Percentiles rank a stretch among this genome's conserved stretches.
phyloP scores from a whole-genome alignment of 1,140 invertebrate species.

The Geopemphigus sp. region DNA sequence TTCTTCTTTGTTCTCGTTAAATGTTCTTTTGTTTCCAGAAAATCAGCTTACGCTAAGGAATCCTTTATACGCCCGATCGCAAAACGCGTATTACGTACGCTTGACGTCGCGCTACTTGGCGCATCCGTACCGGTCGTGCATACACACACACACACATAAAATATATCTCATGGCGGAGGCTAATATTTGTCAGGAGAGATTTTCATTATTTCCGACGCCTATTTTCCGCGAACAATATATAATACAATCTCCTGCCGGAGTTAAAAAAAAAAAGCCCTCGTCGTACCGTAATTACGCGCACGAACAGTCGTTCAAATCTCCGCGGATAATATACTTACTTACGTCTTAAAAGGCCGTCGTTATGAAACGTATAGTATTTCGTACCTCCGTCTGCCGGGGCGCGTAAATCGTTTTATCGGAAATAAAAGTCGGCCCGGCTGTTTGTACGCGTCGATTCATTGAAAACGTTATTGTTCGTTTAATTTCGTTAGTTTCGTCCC shows the following conservation, averaged over 20 bases:
- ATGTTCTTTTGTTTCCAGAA: background rate
- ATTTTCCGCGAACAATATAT: background rate
- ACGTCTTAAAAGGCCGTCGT: too few relatives aligned
- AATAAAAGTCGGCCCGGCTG: too few relatives aligned
- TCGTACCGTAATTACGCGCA: background rate
- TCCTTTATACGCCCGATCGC: background rate
- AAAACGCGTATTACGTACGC: background rate
- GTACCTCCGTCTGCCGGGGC: too few relatives aligned
- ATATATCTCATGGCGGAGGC: too few relatives aligned
- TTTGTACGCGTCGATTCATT: too few relatives aligned
- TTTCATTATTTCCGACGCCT: background rate
- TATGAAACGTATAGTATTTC: too few relatives aligned
- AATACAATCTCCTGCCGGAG: background rate
- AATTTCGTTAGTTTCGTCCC: too few relatives aligned
- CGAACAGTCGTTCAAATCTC: background rate
- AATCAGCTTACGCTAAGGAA: constrained; percentile 7
- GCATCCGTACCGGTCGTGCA: too few relatives aligned
- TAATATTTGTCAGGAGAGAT: too few relatives aligned
- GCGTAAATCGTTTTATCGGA: too few relatives aligned
- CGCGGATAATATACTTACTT: too few relatives aligned
- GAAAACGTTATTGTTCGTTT: too few relatives aligned
- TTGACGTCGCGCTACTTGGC: background rate
- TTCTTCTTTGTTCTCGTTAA: background rate
- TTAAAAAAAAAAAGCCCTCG: background rate
- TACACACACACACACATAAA: background rate